These are phyloP conservation scores for Spodoptera exigua DNA, from an alignment of 2,888 invertebrate genomes.

Conservation along the genomic window DNA sequence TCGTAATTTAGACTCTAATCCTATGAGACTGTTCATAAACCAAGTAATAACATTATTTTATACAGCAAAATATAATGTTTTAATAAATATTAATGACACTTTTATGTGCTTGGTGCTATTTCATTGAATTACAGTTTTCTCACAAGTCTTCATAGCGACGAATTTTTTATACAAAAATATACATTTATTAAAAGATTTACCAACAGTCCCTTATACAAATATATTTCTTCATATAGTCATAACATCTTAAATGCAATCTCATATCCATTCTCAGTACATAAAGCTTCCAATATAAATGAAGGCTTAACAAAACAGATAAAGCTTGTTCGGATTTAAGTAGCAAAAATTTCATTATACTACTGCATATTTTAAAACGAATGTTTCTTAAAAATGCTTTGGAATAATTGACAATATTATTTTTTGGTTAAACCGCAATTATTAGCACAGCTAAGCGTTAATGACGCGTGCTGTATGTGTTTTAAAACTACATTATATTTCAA, in stretches of 20 bases:
- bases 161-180: slow-evolving; percentile 42
- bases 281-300: slow-evolving; percentile 34
- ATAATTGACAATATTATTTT: slow-evolving; percentile 15
- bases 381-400: slow-evolving; percentile 40
- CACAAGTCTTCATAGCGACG: neutral
- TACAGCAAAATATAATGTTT: neutral
- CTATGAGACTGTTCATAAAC: slow-evolving; percentile 55
- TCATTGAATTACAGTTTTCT: too few species aligned
- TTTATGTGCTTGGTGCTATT: neutral
- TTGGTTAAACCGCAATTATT: slow-evolving; percentile 29
- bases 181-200: slow-evolving; percentile 44
- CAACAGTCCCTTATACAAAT: slow-evolving; percentile 44
- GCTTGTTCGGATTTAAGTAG: slow-evolving; percentile 57
- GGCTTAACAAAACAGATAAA: slow-evolving; percentile 44
- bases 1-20: slow-evolving; percentile 43
- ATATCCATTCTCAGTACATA: slow-evolving; percentile 36
- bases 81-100: slow-evolving; percentile 16
- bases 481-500: neutral
- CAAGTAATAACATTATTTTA: slow-evolving; percentile 27
- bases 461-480: slow-evolving; percentile 13
- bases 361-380: slow-evolving; percentile 29
- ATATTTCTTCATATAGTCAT: slow-evolving; percentile 37
- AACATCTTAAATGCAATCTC: slow-evolving; percentile 45
- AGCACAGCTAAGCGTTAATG: slow-evolving; percentile 10
- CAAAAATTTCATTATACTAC: slow-evolving; percentile 35